phyloP scores from a whole-genome alignment of 2,113 vertebrate genomes.

The Ceyx melanurus region DNA sequence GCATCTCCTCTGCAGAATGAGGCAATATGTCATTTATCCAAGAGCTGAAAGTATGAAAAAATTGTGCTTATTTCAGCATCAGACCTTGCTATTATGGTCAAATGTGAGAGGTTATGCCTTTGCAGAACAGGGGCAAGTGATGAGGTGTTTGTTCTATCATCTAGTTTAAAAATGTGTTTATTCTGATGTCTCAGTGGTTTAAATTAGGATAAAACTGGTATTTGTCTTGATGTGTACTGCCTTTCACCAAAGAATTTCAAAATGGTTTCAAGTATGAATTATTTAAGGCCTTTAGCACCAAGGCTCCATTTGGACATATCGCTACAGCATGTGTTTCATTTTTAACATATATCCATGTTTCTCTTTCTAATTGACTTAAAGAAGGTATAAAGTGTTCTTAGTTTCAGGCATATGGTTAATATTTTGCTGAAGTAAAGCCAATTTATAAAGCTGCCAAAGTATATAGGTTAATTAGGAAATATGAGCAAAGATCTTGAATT shows the following conservation, averaged over 20 bases:
- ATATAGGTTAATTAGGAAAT: not conserved
- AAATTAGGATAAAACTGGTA: not conserved
- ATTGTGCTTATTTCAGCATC: not conserved
- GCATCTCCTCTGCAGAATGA: not conserved
- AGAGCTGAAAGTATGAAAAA: not conserved
- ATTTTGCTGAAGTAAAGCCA: not conserved
- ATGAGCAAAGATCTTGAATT: not conserved
- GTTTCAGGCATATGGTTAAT: conserved; percentile 20
- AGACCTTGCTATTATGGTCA: rapidly evolving
- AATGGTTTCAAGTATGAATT: conserved; percentile 7
- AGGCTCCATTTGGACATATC: not conserved
- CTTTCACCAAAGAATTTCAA: not conserved
- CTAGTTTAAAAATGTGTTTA: rapidly evolving
- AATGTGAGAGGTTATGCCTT: not conserved
- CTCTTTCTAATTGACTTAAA: not conserved
- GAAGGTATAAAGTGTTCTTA: not conserved
- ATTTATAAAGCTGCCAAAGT: not conserved
- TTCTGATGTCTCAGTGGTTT: not conserved
- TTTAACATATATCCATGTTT: not conserved
- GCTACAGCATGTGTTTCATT: not conserved
- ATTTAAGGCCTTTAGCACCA: not conserved
- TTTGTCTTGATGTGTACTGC: not conserved
- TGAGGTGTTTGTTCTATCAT: not conserved
- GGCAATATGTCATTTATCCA: not conserved
- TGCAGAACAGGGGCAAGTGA: not conserved